Evolutionary conservation across 2,113 vertebrate genomes (phyloP).

Genomic region (Boulengeromyrus knoepffleri): DNA sequence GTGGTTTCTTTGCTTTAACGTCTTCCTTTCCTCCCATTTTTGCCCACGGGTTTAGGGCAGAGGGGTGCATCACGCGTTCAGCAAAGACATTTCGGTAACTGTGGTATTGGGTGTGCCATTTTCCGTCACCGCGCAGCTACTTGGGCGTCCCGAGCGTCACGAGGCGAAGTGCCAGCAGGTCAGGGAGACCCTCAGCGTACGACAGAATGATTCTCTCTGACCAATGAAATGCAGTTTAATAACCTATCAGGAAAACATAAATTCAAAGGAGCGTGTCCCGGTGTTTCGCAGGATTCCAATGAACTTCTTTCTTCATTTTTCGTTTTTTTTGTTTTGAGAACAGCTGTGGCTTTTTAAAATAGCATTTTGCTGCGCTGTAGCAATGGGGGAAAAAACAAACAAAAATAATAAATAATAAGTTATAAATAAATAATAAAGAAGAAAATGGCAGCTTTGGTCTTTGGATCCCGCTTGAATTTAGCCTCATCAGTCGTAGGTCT

Average conservation of each 20-base stretch:
- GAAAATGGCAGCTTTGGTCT: not conserved
- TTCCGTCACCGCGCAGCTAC: not conserved
- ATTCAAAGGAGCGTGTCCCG: not conserved
- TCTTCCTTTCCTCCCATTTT: not conserved
- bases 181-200: not conserved
- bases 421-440: not conserved
- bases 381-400: not conserved
- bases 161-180: not conserved
- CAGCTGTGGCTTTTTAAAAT: not conserved
- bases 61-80: not conserved
- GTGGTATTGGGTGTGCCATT: not conserved
- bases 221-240: not conserved
- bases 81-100: not conserved
- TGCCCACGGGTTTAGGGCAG: not conserved
- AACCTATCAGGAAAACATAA: not conserved
- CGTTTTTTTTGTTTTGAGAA: not conserved
- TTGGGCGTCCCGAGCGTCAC: too few relatives aligned
- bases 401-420: not conserved
- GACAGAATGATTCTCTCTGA: not conserved
- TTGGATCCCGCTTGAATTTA: not conserved
- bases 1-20: not conserved
- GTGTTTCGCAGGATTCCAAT: not conserved
- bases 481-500: not conserved
- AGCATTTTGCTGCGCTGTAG: not conserved
- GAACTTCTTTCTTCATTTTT: not conserved